These are phyloP conservation scores for Rhynchophorus ferrugineus DNA, from an alignment of 1,140 invertebrate species.

Conservation along the genomic window DNA sequence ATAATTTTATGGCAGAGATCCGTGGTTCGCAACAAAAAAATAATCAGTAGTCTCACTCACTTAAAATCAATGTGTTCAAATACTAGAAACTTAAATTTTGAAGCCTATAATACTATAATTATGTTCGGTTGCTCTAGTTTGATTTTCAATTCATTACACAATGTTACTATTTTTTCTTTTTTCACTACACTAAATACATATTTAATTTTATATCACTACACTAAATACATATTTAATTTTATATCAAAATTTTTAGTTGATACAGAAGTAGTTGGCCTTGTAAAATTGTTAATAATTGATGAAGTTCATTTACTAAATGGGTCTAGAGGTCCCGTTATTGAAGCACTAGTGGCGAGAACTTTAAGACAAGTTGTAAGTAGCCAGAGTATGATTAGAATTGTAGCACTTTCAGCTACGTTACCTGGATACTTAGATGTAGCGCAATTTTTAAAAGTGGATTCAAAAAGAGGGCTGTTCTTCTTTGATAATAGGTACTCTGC, in stretches of 20 bases:
- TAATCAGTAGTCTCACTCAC: too few relatives aligned
- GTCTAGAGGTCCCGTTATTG: constrained; percentile 95
- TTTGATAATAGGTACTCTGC: constrained; percentile 85
- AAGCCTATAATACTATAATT: too few relatives aligned
- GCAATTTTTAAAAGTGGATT: constrained; percentile 89
- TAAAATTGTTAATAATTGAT: constrained; percentile 94
- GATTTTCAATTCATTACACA: too few relatives aligned
- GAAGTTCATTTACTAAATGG: constrained; percentile 97
- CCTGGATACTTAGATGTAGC: constrained; percentile 98
- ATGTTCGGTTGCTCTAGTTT: too few relatives aligned
- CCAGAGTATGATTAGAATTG: constrained; percentile 94
- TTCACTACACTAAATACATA: neutral
- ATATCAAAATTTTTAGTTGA: constrained; percentile 68
- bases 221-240: too few relatives aligned
- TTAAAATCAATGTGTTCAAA: too few relatives aligned
- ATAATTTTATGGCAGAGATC: too few relatives aligned
- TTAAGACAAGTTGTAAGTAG: constrained; percentile 89
- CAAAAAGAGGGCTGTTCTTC: constrained; percentile 87
- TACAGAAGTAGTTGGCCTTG: constrained; percentile 80
- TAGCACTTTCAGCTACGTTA: constrained; percentile 95
- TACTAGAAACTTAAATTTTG: too few relatives aligned
- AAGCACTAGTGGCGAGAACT: constrained; percentile 93
- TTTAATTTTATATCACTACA: too few relatives aligned
- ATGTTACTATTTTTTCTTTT: neutral
- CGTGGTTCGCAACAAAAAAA: too few relatives aligned